Base-by-base conservation (phyloP, 2,888 invertebrate genomes). In the Phlogophora meticulosa region DNA sequence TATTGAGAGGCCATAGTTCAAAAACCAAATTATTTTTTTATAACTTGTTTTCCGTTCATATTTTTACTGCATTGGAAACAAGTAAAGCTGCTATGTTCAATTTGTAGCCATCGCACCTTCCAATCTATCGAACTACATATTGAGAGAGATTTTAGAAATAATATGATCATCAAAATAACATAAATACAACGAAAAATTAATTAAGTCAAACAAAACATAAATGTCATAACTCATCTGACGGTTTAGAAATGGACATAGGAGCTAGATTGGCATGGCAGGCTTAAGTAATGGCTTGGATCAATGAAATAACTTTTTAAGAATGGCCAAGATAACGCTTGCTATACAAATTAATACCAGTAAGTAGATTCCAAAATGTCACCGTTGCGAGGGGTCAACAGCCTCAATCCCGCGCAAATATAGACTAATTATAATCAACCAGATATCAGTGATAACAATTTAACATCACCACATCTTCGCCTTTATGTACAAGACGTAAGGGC, bases 1-100 rank as follows among this genome's bases (percentile, higher is more conserved):
- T 55, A 64, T 49, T 76, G 55, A 78, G 69, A 79, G 74, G 81
- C 71, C 78, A 63, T 69, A 58, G 49, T 69, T 58, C 45, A 57
- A 53, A 60, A 57, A 60, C 43, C 24, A 62, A 67, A 62, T 32
- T 59, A 65, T 49, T 65, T 53, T 56, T 71, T 42, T 28, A 58
- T 45, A 28, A 61, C 56, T 59, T 52, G 22, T 24, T 63, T 52
- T 56, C 49, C n/a, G 4, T 46, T 64, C 13, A 42, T 24, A 55
- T 53, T 40, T 66, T 45, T 1, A 34, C 52, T 69, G 63, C 43
- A 71, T 46, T 40, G 56, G 45, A 69, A 40, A 38, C 34, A 34
- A 64, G 15, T 49, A 52, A 67, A 64, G 64, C 64, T 56, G 32
- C n/a, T n/a, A n/a, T n/a, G 62, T 45, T 5, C 28, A 51, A 40